A percentile compares a stretch with the other conserved stretches of the same genome.
Conservation (phyloP, 2,113 vertebrate genomes). For the Pseudorasbora parva region DNA sequence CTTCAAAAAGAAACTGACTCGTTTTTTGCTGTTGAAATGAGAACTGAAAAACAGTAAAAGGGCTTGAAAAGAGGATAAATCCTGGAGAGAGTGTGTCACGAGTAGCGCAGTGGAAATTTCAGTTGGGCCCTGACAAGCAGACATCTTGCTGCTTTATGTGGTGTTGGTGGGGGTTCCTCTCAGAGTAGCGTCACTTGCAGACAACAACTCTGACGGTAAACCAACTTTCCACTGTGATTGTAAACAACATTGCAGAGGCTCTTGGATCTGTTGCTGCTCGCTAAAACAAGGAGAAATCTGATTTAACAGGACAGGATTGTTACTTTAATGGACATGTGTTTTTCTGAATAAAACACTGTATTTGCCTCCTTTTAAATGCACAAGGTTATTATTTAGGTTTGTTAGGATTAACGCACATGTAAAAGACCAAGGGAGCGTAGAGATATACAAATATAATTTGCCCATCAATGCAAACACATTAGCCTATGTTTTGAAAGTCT, state of each 20-base stretch:
- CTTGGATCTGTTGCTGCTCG: constrained; percentile 25
- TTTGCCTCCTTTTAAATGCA: constrained; percentile 33
- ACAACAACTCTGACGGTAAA: constrained; percentile 64
- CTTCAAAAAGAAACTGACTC: constrained; percentile 2
- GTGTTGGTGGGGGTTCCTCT: constrained; percentile 52
- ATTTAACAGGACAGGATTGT: not conserved
- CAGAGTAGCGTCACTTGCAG: constrained; percentile 52
- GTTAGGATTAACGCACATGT: not conserved
- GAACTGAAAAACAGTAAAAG: constrained; percentile 26
- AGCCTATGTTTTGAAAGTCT: not conserved
- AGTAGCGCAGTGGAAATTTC: constrained; percentile 59
- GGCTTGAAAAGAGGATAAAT: constrained; percentile 40
- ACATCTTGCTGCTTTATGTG: constrained; percentile 38
- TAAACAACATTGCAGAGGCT: constrained; percentile 50
- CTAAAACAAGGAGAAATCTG: constrained; percentile 17
- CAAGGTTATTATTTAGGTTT: constrained; percentile 19
- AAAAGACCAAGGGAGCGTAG: constrained; percentile 6
- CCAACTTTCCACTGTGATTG: constrained; percentile 60
- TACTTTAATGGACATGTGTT: not conserved
- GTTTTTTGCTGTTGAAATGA: constrained; percentile 30
- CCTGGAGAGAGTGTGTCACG: constrained; percentile 54
- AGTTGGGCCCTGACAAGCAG: constrained; percentile 49
- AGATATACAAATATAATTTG: constrained; percentile 33
- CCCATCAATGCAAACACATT: not conserved
- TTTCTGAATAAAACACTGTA: constrained; percentile 37